Percentiles rank a stretch among this genome's conserved stretches.
Conservation (phyloP, 2,888 invertebrate species). For the Ethmia dodecea region DNA sequence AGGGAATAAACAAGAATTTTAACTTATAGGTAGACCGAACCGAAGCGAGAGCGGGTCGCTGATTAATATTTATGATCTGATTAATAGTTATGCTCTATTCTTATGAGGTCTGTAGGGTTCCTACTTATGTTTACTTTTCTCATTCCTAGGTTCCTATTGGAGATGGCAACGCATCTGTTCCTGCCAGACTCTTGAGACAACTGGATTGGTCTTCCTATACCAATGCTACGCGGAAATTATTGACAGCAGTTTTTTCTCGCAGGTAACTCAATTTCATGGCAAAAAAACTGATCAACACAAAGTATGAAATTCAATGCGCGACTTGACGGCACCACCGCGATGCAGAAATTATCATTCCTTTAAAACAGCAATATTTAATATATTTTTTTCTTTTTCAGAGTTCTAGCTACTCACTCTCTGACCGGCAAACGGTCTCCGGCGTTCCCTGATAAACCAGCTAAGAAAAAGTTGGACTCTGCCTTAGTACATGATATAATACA, state of each 20-base stretch:
- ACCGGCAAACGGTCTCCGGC: constrained; percentile 78
- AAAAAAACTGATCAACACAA: not conserved
- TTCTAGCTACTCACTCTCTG: constrained; percentile 74
- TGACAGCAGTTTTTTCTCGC: constrained; percentile 45
- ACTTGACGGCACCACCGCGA: not conserved
- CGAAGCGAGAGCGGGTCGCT: too few species aligned
- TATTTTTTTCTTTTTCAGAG: constrained; percentile 34
- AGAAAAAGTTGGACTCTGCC: constrained; percentile 55
- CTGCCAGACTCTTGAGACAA: constrained; percentile 27
- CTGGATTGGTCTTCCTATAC: constrained; percentile 55
- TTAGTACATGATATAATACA: constrained; percentile 73
- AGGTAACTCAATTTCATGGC: constrained; percentile 7
- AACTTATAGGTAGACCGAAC: too few species aligned
- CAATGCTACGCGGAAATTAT: constrained; percentile 50
- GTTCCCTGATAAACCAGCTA: constrained; percentile 50
- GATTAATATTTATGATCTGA: too few species aligned
- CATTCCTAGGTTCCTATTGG: constrained; percentile 47
- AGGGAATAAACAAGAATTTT: too few species aligned
- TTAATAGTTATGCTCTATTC: too few species aligned
- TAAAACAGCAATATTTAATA: not conserved
- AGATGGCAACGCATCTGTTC: constrained; percentile 45
- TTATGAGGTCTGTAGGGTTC: too few species aligned
- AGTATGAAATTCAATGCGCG: not conserved
- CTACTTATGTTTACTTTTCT: too few species aligned
- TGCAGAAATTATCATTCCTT: not conserved